Conservation (phyloP, 1,140 invertebrate species). For the Coboldia fuscipes region DNA sequence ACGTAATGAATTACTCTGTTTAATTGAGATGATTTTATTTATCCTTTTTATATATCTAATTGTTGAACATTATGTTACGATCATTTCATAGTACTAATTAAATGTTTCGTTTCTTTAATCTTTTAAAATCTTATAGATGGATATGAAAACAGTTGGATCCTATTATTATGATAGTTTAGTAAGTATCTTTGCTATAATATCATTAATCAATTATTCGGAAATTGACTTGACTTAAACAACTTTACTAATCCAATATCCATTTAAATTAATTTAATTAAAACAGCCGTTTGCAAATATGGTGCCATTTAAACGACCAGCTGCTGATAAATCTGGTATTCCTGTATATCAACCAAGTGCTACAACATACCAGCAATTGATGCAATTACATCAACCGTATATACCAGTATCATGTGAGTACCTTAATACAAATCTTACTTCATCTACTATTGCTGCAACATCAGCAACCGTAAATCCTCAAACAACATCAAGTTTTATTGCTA, state of each 20-base stretch:
- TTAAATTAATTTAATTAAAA: conserved; percentile 10
- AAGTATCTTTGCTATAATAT: conserved; percentile 31
- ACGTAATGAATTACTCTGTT: no score
- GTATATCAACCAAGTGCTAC: conserved; percentile 81
- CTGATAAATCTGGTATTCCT: conserved; percentile 84
- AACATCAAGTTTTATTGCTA: not conserved
- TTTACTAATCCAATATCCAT: not conserved
- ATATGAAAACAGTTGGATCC: conserved; percentile 80
- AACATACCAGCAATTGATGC: conserved; percentile 89
- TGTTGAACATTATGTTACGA: no score
- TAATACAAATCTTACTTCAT: conserved; percentile 42
- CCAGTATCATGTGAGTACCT: conserved; percentile 84
- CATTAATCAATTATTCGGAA: not conserved
- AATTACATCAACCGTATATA: conserved; percentile 80
- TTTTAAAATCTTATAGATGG: conserved; percentile 67
- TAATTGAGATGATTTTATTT: no score
- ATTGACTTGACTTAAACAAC: not conserved
- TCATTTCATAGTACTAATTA: no score
- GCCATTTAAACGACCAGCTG: conserved; percentile 82
- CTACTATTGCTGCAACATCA: conserved; percentile 25
- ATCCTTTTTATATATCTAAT: no score
- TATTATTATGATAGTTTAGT: conserved; percentile 88
- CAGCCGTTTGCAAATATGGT: conserved; percentile 84
- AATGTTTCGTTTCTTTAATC: no score
- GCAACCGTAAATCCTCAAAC: conserved; percentile 4